Base-by-base conservation (phyloP, 2,797 vertebrate species). In the Thamnophis elegans region DNA sequence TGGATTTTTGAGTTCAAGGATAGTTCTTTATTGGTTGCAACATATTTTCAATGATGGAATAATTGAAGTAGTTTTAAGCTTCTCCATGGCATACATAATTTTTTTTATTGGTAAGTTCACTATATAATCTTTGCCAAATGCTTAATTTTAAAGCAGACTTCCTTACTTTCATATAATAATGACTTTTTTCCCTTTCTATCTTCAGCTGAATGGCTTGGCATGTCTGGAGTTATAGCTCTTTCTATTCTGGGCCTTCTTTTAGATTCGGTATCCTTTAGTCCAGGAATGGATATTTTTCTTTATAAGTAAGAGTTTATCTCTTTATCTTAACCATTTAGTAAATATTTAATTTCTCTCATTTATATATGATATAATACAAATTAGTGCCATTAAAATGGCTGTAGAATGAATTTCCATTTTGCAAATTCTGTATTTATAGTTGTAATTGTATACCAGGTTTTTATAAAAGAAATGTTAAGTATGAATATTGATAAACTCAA, bases 261-360 rank as follows among this genome's bases (percentile, higher is more conserved):
- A 94, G 97, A 96, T 94, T 97, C 96, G 88, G 95, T 96, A 91
- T 96, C 95, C 93, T 97, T 97, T 93, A 97, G 97, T 92, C 96
- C 97, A 93, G 96, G 95, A 94, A 92, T 94, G 91, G 96, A 96
- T 95, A 18, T 92, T 1, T 94, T 97, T 90, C 94, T 97, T 93
- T 85, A 96, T 1, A 92, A 96, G 97, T 97, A 89, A 96, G 96
- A 96, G 65, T 88, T 78, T 78, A 11, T 89, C n/a, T 51, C 78
- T 82, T n/a, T 88, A 65, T 32, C 54, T 90, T 53, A n/a, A 55
- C 7, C 32, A 65, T 20, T 90, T 90, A 86, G 51, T 60, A 65
- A 90, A 86, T 20, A 14, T 62, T 92, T 18, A 58, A 53, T 92
- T 32, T 82, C 42, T 53, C 4, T 56, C 13, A 18, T 85, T 85